Conservation (phyloP, 2,888 invertebrate species). For the Macroteleia sp. region DNA sequence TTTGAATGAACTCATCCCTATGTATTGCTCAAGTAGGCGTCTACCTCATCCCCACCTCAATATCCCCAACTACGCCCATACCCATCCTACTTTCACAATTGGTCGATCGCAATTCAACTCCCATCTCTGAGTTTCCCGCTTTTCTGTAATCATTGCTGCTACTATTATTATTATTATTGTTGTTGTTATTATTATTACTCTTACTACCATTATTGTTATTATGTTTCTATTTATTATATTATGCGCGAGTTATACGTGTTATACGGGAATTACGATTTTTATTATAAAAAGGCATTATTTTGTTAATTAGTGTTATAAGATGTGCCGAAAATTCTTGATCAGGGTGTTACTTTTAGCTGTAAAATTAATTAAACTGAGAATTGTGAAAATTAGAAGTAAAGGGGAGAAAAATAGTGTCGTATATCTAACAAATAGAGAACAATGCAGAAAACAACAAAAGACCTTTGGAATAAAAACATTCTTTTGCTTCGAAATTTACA, state of each 20-base stretch:
- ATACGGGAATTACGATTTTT: background rate
- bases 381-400: conserved; percentile 27
- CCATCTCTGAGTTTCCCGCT: conserved; percentile 46
- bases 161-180: conserved; percentile 60
- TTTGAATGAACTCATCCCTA: conserved; percentile 46
- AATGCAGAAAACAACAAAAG: conserved; percentile 27
- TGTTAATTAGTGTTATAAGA: conserved; percentile 13
- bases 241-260: conserved; percentile 3
- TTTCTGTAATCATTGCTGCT: conserved; percentile 52
- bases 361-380: conserved; percentile 32
- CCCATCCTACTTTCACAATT: conserved; percentile 74
- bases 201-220: conserved; percentile 67
- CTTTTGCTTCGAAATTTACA: conserved; percentile 31
- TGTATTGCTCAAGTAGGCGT: conserved; percentile 36
- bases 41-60: conserved; percentile 30
- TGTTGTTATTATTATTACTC: conserved; percentile 57
- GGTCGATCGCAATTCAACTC: conserved; percentile 66
- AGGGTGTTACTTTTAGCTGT: conserved; percentile 6
- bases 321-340: background rate
- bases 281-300: conserved; percentile 1
- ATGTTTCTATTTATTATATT: conserved; percentile 25
- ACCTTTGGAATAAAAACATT: conserved; percentile 10
- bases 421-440: conserved; percentile 36
- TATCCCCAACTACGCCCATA: conserved; percentile 67
- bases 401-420: conserved; percentile 28